These are phyloP conservation scores for Seira ritae DNA, from an alignment of 2,888 invertebrate genomes.

Conservation along the genomic window DNA sequence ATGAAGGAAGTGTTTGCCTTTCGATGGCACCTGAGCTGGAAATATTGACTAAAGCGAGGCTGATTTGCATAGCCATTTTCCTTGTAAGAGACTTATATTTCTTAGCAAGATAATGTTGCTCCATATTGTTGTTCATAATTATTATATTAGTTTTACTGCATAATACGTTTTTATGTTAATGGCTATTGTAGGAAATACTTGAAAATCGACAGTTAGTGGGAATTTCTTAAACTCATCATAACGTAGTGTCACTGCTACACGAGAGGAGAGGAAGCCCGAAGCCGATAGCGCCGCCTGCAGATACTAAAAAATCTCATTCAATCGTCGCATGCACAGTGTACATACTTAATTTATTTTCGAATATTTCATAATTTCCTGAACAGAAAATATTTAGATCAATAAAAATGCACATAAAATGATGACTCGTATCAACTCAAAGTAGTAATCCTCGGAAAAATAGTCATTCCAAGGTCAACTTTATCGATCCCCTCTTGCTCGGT, in stretches of 20 bases:
- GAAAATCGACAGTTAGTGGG: conserved; percentile 14
- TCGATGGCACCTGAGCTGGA: conserved; percentile 58
- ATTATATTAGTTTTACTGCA: background rate
- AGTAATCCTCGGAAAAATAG: conserved; percentile 26
- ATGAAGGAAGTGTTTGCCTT: conserved; percentile 19
- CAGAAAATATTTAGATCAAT: too few relatives aligned
- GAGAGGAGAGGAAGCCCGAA: too few relatives aligned
- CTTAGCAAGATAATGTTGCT: background rate
- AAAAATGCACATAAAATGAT: too few relatives aligned
- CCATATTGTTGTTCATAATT: background rate
- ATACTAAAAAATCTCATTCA: too few relatives aligned
- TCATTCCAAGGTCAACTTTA: conserved; percentile 57
- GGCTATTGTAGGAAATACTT: conserved; percentile 4
- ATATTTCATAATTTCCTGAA: too few relatives aligned
- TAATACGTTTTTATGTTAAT: too few relatives aligned
- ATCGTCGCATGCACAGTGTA: too few relatives aligned
- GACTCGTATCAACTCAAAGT: background rate
- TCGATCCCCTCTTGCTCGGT: conserved; percentile 47
- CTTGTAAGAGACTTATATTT: conserved; percentile 18
- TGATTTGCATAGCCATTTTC: conserved; percentile 36
- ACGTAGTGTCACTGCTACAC: too few relatives aligned
- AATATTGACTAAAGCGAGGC: conserved; percentile 23
- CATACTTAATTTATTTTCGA: too few relatives aligned
- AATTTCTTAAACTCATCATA: too few relatives aligned
- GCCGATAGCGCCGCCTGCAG: too few relatives aligned